These are phyloP conservation scores for Gymnoscelis rufifasciata DNA, from an alignment of 2,888 invertebrate species.

Conservation along the genomic window DNA sequence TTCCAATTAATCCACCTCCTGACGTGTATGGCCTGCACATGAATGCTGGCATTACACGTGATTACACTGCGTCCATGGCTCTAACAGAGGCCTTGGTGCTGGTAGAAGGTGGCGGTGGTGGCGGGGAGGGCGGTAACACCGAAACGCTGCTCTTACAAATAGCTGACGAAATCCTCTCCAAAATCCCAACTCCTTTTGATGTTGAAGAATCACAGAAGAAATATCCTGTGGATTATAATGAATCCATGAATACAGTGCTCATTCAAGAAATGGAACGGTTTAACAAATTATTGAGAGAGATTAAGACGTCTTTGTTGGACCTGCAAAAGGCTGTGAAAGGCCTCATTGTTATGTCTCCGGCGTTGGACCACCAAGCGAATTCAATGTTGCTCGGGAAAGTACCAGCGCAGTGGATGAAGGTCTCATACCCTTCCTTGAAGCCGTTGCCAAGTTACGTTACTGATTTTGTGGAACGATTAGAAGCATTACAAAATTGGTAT, in stretches of 20 bases:
- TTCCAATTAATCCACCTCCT: constrained; percentile 88
- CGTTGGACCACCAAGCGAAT: constrained; percentile 84
- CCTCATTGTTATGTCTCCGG: constrained; percentile 91
- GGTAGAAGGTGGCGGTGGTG: constrained; percentile 83
- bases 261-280: constrained; percentile 88
- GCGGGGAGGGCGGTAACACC: constrained; percentile 78
- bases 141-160: constrained; percentile 83
- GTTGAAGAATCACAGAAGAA: constrained; percentile 82
- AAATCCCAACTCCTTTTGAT: constrained; percentile 82
- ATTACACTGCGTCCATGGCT: constrained; percentile 85
- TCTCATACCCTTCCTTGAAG: constrained; percentile 94
- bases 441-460: constrained; percentile 88
- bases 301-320: constrained; percentile 82
- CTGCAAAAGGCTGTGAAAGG: constrained; percentile 91
- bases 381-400: constrained; percentile 86
- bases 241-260: constrained; percentile 92
- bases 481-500: constrained; percentile 85
- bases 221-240: constrained; percentile 86
- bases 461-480: constrained; percentile 87
- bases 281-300: constrained; percentile 82
- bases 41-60: constrained; percentile 93
- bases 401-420: constrained; percentile 88
- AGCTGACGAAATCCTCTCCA: constrained; percentile 78
- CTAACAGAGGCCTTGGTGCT: constrained; percentile 86
- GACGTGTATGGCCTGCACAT: constrained; percentile 94